phyloP scores from a whole-genome alignment of 2,797 vertebrate species.

The Sphaeramia orbicularis region DNA sequence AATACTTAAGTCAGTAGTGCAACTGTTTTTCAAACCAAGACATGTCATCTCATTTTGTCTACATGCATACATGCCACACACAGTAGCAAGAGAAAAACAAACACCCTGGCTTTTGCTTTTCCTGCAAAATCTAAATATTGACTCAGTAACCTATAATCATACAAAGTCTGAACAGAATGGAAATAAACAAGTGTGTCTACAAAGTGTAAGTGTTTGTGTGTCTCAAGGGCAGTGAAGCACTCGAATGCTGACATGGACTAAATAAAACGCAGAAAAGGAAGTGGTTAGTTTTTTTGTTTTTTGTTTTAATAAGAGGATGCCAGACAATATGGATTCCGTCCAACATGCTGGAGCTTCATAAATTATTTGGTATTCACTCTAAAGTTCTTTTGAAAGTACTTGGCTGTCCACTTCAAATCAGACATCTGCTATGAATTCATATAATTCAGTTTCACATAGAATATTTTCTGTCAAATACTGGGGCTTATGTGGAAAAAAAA shows the following conservation, averaged over 20 bases:
- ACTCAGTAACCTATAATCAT: slow-evolving; percentile 83
- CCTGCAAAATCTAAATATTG: slow-evolving; percentile 84
- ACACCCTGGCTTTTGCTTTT: slow-evolving; percentile 67
- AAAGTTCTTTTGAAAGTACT: slow-evolving; percentile 11
- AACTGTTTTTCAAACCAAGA: not conserved
- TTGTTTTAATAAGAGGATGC: not conserved
- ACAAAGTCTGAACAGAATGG: slow-evolving; percentile 75
- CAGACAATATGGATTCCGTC: slow-evolving; percentile 52
- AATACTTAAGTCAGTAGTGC: not conserved
- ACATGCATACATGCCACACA: slow-evolving; percentile 38
- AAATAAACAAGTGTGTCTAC: slow-evolving; percentile 78
- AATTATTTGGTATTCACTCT: slow-evolving; percentile 26
- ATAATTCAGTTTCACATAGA: slow-evolving; percentile 32
- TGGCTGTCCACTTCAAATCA: slow-evolving; percentile 16
- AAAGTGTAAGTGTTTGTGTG: slow-evolving; percentile 60
- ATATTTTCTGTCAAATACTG: slow-evolving; percentile 44
- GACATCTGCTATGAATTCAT: slow-evolving; percentile 67
- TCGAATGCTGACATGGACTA: slow-evolving; percentile 49
- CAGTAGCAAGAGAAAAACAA: slow-evolving; percentile 70
- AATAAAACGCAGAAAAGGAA: slow-evolving; percentile 45
- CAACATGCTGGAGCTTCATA: slow-evolving; percentile 29
- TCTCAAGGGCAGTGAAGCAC: slow-evolving; percentile 48
- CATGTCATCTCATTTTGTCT: slow-evolving; percentile 7
- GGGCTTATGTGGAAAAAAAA: slow-evolving; percentile 12
- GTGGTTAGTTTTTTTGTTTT: slow-evolving; percentile 20